These are phyloP conservation scores for Poeciliopsis occidentalis DNA, from an alignment of 2,113 vertebrate species.

Conservation along the genomic window DNA sequence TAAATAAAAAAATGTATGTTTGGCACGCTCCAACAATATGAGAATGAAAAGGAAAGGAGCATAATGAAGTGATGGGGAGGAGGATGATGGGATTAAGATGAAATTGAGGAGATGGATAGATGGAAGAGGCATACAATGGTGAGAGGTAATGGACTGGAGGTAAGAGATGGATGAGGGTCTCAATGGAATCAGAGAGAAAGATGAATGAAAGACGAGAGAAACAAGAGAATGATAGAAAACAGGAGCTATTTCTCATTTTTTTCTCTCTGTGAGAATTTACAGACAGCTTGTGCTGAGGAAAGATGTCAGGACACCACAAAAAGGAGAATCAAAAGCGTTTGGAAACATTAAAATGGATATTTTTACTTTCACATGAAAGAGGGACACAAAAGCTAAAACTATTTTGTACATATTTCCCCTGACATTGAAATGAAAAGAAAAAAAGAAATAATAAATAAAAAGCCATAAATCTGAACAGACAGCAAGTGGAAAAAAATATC, in stretches of 20 bases:
- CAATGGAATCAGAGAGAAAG: conserved; percentile 57
- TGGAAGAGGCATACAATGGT: conserved; percentile 39
- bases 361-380: conserved; percentile 6
- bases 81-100: conserved; percentile 38
- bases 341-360: neutral
- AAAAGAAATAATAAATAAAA: neutral
- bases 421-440: neutral
- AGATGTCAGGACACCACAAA: conserved; percentile 12
- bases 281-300: conserved; percentile 14
- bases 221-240: conserved; percentile 53
- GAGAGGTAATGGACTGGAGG: conserved; percentile 69
- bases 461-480: neutral
- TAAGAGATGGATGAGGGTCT: conserved; percentile 63
- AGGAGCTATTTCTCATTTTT: conserved; percentile 45
- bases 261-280: conserved; percentile 25
- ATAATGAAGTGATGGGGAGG: conserved; percentile 26
- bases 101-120: conserved; percentile 54
- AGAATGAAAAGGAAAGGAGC: conserved; percentile 16
- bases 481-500: neutral
- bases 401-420: neutral
- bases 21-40: neutral
- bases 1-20: conserved; percentile 11
- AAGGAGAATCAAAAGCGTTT: neutral
- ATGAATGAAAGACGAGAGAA: conserved; percentile 52
- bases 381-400: neutral